Conservation (phyloP, 2,797 vertebrate genomes). For the Serranus cabrilla region DNA sequence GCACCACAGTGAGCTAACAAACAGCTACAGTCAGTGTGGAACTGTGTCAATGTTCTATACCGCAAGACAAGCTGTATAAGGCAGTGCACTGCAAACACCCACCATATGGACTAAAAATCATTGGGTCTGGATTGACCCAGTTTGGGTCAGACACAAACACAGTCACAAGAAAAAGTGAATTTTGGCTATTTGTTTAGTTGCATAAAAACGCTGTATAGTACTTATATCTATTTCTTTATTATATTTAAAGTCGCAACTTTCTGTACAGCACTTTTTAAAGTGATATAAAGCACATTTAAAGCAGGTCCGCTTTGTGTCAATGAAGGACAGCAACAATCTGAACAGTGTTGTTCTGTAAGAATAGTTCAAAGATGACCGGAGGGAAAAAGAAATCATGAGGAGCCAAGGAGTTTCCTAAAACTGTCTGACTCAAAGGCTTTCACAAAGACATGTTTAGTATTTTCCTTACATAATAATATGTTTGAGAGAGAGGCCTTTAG, state of each 20-base stretch:
- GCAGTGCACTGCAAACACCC: background rate
- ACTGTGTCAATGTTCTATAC: constrained; percentile 3
- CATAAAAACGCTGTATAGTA: too few relatives aligned
- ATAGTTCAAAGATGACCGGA: background rate
- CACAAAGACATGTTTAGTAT: background rate
- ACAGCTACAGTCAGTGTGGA: background rate
- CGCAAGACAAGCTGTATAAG: too few relatives aligned
- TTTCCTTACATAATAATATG: background rate
- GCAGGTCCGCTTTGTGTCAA: background rate
- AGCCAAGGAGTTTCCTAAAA: too few relatives aligned
- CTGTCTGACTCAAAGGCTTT: too few relatives aligned
- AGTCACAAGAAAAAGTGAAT: background rate
- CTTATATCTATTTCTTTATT: background rate
- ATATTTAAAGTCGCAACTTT: background rate
- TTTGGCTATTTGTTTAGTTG: background rate
- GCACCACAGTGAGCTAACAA: constrained; percentile 22
- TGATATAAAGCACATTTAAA: background rate
- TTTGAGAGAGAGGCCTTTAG: background rate
- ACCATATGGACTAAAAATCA: background rate
- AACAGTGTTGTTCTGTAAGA: background rate
- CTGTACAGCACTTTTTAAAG: background rate
- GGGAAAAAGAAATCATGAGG: background rate
- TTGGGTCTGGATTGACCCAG: too few relatives aligned
- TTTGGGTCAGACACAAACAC: background rate
- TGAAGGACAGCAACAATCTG: background rate